Evolutionary conservation across 2,113 vertebrate species (phyloP), one percentile per base, ranked within the genome.

Genomic region (Colistium nudipinnis): DNA sequence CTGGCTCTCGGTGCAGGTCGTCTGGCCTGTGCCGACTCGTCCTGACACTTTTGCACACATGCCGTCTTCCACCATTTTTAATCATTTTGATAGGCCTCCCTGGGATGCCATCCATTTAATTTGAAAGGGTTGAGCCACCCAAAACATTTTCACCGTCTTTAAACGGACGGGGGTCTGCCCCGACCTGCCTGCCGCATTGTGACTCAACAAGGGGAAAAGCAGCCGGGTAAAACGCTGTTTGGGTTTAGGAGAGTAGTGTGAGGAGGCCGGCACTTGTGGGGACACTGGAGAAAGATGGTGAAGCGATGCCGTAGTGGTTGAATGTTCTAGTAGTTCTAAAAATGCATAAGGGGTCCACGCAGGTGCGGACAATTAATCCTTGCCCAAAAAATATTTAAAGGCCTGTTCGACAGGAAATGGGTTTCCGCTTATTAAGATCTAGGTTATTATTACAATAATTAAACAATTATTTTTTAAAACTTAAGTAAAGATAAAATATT

Each of bases 61-160:
- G 86, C 86, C 76, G 82, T 86, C 83, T 87, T 88, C 86, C 84
- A 83, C 81, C 78, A 89, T 87, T 90, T 90, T 92, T 90, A 92
- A 90, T 90, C 85, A 90, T 89, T 90, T 86, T 88, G 90, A 92
- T 90, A 78, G 88, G 85, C 80, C 85, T 91, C 87, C 74, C 84
- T 70, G 81, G 89, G 87, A 88, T 84, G 90, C 86, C 89, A 86
- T 89, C 90, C 81, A 88, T 89, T 90, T 91, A 77, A 88, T 89
- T 90, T 90, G 87, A 91, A 88, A 88, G 80, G 86, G 83, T 70
- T 88, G 88, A 90, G 88, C 87, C 90, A 90, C 90, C 86, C 88
- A 92, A n/a, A 90, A 89, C 87, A 87, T 91, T 92, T 88, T 78
- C 80, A 83, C 83, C 81, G 63, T 82, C 82, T 85, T 85, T 86